Evolutionary conservation across 2,888 invertebrate genomes (phyloP), one percentile per base, ranked within the genome.

Genomic region (Tryphoninae sp.): DNA sequence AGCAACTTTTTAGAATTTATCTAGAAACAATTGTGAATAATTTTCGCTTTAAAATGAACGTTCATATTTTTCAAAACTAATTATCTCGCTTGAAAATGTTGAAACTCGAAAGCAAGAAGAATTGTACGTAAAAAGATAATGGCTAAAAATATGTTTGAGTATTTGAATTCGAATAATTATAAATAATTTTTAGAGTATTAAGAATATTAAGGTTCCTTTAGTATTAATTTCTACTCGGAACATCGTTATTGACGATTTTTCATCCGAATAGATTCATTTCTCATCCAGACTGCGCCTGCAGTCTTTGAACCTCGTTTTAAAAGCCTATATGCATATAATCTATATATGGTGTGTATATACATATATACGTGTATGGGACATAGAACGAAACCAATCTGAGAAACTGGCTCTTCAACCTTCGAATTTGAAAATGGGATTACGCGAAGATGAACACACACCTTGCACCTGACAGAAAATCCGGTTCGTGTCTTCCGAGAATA

Each of bases 381-480:
- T 45, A 9, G 9, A 3, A 45, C 45, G 9, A 9, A 13, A 13
- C 3, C 11, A 6, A 45, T 45, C 45, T 45, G 3, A 9, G 13
- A 45, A 45, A 45, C 13, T 45, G 11, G 9, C 1, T 26, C 23
- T 23, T 64, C 23, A 67, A 55, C 45, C 9, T 53, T 62, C 61
- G 61, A 72, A 75, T 75, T 65, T 13, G 71, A 45, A 71, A 49
- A 78, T 71, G 62, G 72, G 75, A 78, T 78, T 81, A 67, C 23
- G 23, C 49, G 71, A 53, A 71, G 69, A 64, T 62, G 68, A 68
- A 61, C 79, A 23, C n/a, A 62, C 68, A 6, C 40, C n/a, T 19
- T 16, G 33, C 6, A 61, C 42, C 58, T 65, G 78, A 74, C 78
- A 53, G 75, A 78, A 81, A 81, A 75, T 75, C 67, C 65, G 22